phyloP scores from a whole-genome alignment of 2,113 vertebrate species.

The Amblyornis subalaris region DNA sequence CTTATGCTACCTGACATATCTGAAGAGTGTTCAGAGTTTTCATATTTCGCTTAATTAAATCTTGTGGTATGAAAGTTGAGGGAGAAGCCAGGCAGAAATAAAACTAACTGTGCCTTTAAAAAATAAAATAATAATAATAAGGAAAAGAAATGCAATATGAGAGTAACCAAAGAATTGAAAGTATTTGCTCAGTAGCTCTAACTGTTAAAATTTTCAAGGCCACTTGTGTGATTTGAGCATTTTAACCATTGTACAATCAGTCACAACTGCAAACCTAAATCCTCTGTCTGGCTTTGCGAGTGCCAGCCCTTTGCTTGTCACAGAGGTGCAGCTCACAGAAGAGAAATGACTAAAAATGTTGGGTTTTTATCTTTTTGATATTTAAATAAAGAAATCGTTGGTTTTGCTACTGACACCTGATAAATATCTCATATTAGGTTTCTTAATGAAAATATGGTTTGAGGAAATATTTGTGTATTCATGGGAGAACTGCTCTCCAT shows the following conservation, averaged over 20 bases:
- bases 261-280: background rate
- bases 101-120: background rate
- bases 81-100: background rate
- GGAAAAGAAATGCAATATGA: accelerated
- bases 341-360: background rate
- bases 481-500: background rate
- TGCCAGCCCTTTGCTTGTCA: background rate
- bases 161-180: background rate
- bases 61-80: background rate
- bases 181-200: background rate
- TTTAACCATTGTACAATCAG: background rate
- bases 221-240: background rate
- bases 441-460: background rate
- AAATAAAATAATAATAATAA: no score
- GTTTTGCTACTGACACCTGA: background rate
- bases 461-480: background rate
- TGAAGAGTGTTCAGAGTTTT: background rate
- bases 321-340: background rate
- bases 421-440: background rate
- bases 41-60: background rate
- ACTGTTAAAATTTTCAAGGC: background rate
- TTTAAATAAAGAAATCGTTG: background rate
- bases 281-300: background rate
- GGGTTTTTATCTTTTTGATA: background rate
- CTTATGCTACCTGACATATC: background rate